Percentiles rank a stretch among this genome's conserved stretches.
These are phyloP conservation scores for Serripes groenlandicus DNA, from an alignment of 2,888 invertebrate genomes.

Conservation along the genomic window DNA sequence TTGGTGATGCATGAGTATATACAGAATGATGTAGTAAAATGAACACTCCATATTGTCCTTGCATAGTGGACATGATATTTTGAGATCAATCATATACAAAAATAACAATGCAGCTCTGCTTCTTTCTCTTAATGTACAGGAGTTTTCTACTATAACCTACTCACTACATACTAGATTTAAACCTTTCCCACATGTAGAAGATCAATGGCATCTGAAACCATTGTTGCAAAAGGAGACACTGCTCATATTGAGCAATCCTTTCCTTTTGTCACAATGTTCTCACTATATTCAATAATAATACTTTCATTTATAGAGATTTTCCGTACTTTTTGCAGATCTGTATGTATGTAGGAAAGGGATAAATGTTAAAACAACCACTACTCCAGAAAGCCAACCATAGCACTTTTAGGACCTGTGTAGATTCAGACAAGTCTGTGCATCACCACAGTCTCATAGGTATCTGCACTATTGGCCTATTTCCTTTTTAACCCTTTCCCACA, in stretches of 20 bases:
- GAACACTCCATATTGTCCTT: constrained; percentile 39
- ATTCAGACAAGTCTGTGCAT: too few species aligned
- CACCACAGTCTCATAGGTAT: too few species aligned
- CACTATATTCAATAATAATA: too few species aligned
- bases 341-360: background rate
- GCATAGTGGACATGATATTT: constrained; percentile 39
- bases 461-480: too few species aligned
- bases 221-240: background rate
- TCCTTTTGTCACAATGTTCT: background rate
- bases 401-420: too few species aligned
- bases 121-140: too few species aligned
- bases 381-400: too few species aligned
- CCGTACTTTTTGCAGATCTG: background rate
- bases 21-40: constrained; percentile 15
- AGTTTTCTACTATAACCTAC: background rate
- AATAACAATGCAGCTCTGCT: constrained; percentile 15
- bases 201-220: background rate
- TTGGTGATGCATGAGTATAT: background rate
- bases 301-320: background rate
- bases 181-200: background rate
- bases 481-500: constrained; percentile 1
- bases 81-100: constrained; percentile 33
- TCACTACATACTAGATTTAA: background rate
- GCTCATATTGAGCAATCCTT: background rate
- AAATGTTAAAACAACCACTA: background rate